Evolutionary conservation across 2,113 vertebrate genomes (phyloP), one percentile per base, ranked within the genome.

Genomic region (Sceloporus undulatus): DNA sequence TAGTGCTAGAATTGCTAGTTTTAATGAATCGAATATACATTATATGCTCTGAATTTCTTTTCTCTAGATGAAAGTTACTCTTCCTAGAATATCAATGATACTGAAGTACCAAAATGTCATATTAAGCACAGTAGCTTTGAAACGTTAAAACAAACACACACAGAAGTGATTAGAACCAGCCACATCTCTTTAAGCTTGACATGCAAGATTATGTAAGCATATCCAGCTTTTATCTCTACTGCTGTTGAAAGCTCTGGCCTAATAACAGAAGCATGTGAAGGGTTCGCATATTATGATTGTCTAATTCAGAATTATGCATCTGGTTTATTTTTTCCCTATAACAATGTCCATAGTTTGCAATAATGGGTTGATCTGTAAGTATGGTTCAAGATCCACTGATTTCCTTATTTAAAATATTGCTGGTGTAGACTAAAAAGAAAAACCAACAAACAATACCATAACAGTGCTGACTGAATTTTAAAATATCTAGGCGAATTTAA

Each of bases 251-350:
- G 34, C 29, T 80, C 29, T 71, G 16, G 0, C 65, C 84, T 40
- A 52, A 56, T 8, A 86, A 18, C 3, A 65, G 59, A 23, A 85
- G 21, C 2, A n/a, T 82, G 56, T 34, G 76, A 78, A 40, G 19
- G 8, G 59, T 86, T 65, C 79, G 42, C 73, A 71, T 62, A 5
- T 16, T 56, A 10, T 83, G 34, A 38, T 5, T 87, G 52, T 25
- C 34, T 27, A 68, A 29, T 68, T 65, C 84, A n/a, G 4, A 85
- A 27, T 34, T 71, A 87, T n/a, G 3, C 62, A 0, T 0, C 7
- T 5, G 7, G 0, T 0, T 2, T 66, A 7, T 42, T 10, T 52
- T 23, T 56, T 70, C 29, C 87, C 86, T 65, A 7, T 21, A 34
- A 27, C 0, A 18, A 0, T 73, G 62, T 86, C 87, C 13, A 52